Evolutionary conservation across 2,888 invertebrate genomes (phyloP).

Genomic region (Acanthosepion pharaonis): DNA sequence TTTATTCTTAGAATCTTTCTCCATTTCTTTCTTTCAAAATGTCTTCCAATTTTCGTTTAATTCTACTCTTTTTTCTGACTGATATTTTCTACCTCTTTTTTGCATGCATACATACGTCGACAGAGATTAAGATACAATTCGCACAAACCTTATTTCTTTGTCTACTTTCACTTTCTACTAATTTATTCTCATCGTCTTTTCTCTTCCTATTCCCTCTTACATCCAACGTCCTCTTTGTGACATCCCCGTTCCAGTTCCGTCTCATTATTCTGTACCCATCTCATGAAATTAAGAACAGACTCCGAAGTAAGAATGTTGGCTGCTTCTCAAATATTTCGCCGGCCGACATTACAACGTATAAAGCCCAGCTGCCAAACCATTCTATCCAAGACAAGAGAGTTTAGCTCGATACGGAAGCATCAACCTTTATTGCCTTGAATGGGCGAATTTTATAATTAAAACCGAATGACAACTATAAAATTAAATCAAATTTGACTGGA

Average conservation of each 20-base stretch:
- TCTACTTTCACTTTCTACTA: no score
- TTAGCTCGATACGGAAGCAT: neutral
- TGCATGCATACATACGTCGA: no score
- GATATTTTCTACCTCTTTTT: no score
- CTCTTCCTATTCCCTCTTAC: neutral
- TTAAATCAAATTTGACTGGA: constrained; percentile 33
- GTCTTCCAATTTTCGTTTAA: no score
- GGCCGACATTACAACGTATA: neutral
- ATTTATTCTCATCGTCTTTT: neutral
- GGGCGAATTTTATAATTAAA: constrained; percentile 33
- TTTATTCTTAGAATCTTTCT: neutral
- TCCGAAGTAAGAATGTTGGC: constrained; percentile 8
- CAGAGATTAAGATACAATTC: no score
- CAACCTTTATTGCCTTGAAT: constrained; percentile 15
- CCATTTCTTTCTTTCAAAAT: neutral
- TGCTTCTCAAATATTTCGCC: constrained; percentile 18
- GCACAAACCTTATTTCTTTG: no score
- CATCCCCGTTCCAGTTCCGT: neutral
- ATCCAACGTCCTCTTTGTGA: neutral
- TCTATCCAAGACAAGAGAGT: neutral
- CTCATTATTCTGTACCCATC: constrained; percentile 1
- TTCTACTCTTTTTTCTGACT: no score
- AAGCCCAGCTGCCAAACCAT: neutral
- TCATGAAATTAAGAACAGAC: neutral
- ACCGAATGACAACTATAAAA: constrained; percentile 33